Percentiles rank a stretch among this genome's conserved stretches.
phyloP scores from a whole-genome alignment of 2,888 invertebrate genomes.

The Epinotia bilunana region DNA sequence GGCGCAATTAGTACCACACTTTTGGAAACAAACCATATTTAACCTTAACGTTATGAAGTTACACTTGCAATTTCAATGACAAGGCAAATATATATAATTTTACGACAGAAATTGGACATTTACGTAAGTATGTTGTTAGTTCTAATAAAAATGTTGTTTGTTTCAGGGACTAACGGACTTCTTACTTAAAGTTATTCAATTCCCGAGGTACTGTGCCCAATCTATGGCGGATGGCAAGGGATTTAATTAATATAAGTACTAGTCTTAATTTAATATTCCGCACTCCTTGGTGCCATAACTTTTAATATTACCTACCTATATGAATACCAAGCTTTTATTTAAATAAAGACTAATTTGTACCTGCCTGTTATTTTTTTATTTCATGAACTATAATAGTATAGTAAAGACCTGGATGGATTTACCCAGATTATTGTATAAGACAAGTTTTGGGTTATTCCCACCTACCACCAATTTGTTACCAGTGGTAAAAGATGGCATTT shows the following conservation, averaged over 20 bases:
- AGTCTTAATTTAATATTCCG: conserved; percentile 17
- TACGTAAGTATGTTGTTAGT: neutral
- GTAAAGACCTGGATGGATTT: neutral
- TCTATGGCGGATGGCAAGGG: conserved; percentile 87
- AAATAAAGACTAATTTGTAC: neutral
- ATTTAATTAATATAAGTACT: conserved; percentile 55
- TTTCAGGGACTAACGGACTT: conserved; percentile 88
- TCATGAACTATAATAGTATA: neutral
- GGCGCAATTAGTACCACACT: neutral
- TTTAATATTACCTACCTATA: conserved; percentile 11
- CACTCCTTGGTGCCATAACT: conserved; percentile 31
- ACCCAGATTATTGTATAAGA: no score
- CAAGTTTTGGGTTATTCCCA: no score
- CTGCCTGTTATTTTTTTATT: neutral
- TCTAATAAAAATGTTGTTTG: conserved; percentile 43
- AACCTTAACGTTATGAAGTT: neutral
- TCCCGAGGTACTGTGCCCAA: conserved; percentile 88
- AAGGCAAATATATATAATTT: neutral
- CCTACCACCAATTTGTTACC: no score
- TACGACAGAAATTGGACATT: no score
- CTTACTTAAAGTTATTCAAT: conserved; percentile 87
- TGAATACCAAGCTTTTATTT: neutral
- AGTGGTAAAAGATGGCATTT: no score
- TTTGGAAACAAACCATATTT: neutral
- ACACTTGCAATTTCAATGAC: neutral